Percentiles rank a stretch among this genome's conserved stretches.
These are phyloP conservation scores for Columba guinea DNA, from an alignment of 2,797 vertebrate species.

Conservation along the genomic window DNA sequence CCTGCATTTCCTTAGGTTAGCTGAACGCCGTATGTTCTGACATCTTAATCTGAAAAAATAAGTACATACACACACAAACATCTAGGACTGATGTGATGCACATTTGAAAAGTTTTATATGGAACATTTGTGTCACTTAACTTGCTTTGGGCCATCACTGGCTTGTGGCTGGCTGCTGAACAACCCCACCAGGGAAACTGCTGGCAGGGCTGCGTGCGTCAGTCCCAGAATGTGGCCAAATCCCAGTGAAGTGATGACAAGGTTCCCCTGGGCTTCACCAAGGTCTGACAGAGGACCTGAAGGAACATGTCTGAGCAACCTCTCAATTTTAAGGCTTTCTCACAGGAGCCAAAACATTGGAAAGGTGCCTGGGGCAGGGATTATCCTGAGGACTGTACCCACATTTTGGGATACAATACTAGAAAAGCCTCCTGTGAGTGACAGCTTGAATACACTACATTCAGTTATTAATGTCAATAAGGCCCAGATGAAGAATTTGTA, in stretches of 20 bases:
- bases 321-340: neutral
- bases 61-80: neutral
- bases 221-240: neutral
- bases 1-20: neutral
- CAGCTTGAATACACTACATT: neutral
- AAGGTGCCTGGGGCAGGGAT: neutral
- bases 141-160: neutral
- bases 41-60: neutral
- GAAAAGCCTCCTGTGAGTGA: neutral
- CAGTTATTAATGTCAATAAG: neutral
- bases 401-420: neutral
- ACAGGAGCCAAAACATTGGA: rapidly evolving
- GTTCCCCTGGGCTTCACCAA: neutral
- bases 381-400: rapidly evolving
- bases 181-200: neutral
- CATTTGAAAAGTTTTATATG: neutral
- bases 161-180: neutral
- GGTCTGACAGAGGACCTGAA: neutral
- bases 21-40: neutral
- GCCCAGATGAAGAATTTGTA: neutral
- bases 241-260: neutral
- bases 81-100: neutral
- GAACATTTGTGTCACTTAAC: rapidly evolving
- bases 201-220: rapidly evolving
- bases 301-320: neutral